Evolutionary conservation across 2,113 vertebrate genomes (phyloP), one percentile per base, ranked within the genome.

Genomic region (Heliornis fulica): DNA sequence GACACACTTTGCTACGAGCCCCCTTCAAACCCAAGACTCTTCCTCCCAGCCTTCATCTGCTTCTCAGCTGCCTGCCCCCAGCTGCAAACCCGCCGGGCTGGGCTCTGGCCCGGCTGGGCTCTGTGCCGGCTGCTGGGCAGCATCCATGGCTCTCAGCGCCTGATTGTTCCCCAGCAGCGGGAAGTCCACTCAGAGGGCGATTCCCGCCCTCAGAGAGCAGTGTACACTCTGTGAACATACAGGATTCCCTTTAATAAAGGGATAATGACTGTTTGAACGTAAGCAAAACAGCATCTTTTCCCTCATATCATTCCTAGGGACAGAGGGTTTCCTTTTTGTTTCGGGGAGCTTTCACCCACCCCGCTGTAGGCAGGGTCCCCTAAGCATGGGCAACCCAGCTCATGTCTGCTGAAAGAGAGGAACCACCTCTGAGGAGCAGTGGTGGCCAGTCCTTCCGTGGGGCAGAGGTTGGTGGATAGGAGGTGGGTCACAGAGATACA

Each of bases 101-200:
- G 17, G 23, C 54, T 48, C 54, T 20, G 8, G 19, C 45, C 45
- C 9, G 75, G 75, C 88, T 50, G 54, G 17, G 23, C 54, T 48
- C 54, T 20, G 8, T 50, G 71, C 65, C 4, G 53, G n/a, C 65
- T 85, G 93, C 91, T 64, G 95, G 80, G n/a, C 64, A 32, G 46
- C 64, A 59, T 66, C 43, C 38, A 70, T n/a, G 76, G 76, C 80
- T 91, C 63, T 4, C 34, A 28, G 74, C 65, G 13, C 18, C 9
- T 23, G 91, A 75, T 69, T 91, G 91, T 87, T 92, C 81, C 87
- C 0, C 8, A 85, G 87, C 91, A 95, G 95, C 93, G 93, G 94
- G 96, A 79, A 70, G 86, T 8, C 57, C 79, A 11, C 69, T 89
- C 23, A 23, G 68, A 54, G 91, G 87, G 72, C 90, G 40, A 56